These are phyloP conservation scores for Phyllostomus discolor DNA, from an alignment of 2,113 vertebrate genomes.

Conservation along the genomic window DNA sequence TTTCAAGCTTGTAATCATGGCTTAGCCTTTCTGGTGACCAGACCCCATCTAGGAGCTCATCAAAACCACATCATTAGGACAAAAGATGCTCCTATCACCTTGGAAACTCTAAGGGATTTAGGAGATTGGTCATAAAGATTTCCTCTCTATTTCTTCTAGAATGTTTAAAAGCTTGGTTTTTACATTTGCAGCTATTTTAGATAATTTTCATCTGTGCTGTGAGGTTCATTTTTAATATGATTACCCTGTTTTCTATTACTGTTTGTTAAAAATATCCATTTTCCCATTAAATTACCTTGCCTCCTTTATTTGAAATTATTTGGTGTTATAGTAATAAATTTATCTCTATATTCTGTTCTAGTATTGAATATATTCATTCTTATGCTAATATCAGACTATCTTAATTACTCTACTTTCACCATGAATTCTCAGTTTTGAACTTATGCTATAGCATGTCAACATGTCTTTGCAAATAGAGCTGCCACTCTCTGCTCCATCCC, in stretches of 20 bases:
- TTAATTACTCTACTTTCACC: neutral
- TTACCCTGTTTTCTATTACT: neutral
- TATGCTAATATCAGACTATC: neutral
- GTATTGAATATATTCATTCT: neutral
- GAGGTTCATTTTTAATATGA: neutral
- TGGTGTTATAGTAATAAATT: neutral
- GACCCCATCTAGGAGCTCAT: too few relatives aligned
- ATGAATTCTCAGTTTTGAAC: neutral
- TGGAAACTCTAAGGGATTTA: neutral
- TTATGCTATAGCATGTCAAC: neutral
- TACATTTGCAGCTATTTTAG: neutral
- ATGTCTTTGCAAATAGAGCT: neutral
- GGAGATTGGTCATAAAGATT: neutral
- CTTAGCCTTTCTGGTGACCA: neutral
- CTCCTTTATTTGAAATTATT: neutral
- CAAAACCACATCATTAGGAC: neutral
- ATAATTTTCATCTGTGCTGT: neutral
- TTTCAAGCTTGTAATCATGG: neutral
- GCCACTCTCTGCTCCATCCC: neutral
- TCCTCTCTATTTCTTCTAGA: neutral
- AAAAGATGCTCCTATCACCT: neutral
- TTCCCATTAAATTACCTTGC: neutral
- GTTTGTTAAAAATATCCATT: neutral
- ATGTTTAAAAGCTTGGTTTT: neutral
- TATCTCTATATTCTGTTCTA: neutral